Base-by-base conservation (phyloP, 2,888 invertebrate genomes). In the Eupithecia pulchellata region DNA sequence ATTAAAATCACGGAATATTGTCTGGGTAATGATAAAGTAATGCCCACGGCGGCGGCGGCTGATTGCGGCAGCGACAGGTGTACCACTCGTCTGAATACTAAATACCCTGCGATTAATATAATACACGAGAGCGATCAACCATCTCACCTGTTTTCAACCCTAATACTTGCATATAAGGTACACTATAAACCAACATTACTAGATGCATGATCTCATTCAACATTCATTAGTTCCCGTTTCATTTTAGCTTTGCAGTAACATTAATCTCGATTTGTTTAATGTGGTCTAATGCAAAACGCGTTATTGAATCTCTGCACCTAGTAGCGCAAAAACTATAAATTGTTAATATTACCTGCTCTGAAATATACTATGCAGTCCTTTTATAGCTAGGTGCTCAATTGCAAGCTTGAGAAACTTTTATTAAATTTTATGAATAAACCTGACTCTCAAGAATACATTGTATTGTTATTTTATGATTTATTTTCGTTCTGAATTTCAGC, bases 11-110 rank as follows among this genome's bases (percentile, higher is more conserved):
- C 79, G 82, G 82, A 81, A 82, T 85, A 86, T 85, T 87, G 89
- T 87, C 86, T 87, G 79, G 80, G 83, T 88, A 89, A 89, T 87
- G 84, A 83, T 83, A 83, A 87, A 88, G 86, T 89, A 87, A 89
- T 88, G 85, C 83, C 83, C 84, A 82, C 80, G 78, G 80, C 77
- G 85, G 83, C 80, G 78, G 80, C 77, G 85, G 83, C 84, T 88
- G 87, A 89, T 89, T 89, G 87, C 86, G 81, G 71, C 77, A 78
- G 81, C 82, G 84, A 85, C 89, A 88, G 88, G 86, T 88, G 89
- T 81, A 81, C 82, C 80, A 84, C 80, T 84, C 80, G 78, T 78
- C 82, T 83, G 88, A 89, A 89, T 89, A 86, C 84, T 84, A 87
- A 89, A 84, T 86, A 84, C 80, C 76, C 78, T 68, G 62, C 77